A percentile compares a stretch with the other conserved stretches of the same genome.
Evolutionary conservation across 2,888 invertebrate genomes (phyloP).

Genomic region (Ormyrus rosae): DNA sequence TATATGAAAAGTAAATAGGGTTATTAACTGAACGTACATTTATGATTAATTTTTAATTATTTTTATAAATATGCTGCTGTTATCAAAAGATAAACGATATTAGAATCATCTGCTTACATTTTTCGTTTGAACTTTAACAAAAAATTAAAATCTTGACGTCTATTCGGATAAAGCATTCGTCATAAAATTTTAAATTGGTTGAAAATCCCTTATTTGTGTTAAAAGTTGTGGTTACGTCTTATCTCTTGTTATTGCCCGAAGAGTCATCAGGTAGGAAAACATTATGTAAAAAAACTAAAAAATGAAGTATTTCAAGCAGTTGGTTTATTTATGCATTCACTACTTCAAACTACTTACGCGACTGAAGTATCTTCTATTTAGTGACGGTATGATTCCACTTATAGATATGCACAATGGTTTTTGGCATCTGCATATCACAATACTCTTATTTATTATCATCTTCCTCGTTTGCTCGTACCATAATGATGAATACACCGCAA

Average conservation of each 20-base stretch:
- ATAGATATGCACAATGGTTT: slow-evolving; percentile 14
- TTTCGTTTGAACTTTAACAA: no score
- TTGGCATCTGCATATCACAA: slow-evolving; percentile 23
- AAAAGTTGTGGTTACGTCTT: no score
- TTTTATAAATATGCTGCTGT: no score
- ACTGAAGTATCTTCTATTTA: slow-evolving; percentile 9
- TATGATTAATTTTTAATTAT: no score
- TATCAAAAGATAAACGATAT: no score
- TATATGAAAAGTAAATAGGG: no score
- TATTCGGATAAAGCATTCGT: no score
- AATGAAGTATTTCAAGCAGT: background rate
- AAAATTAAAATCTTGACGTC: no score
- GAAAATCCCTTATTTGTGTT: no score
- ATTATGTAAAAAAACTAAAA: slow-evolving; percentile 19
- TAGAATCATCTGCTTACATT: no score
- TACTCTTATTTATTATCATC: background rate
- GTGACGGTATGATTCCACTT: slow-evolving; percentile 10
- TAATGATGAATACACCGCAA: slow-evolving; percentile 11
- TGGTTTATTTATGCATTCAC: background rate
- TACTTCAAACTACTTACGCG: slow-evolving; percentile 6
- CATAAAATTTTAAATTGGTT: no score
- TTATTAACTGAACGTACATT: no score
- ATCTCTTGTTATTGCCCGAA: slow-evolving; percentile 22
- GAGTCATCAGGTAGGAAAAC: slow-evolving; percentile 27
- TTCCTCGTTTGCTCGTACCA: slow-evolving; percentile 5